A percentile compares a stretch with the other conserved stretches of the same genome.
Conservation (phyloP, 2,113 vertebrate species). For the Cololabis saira region DNA sequence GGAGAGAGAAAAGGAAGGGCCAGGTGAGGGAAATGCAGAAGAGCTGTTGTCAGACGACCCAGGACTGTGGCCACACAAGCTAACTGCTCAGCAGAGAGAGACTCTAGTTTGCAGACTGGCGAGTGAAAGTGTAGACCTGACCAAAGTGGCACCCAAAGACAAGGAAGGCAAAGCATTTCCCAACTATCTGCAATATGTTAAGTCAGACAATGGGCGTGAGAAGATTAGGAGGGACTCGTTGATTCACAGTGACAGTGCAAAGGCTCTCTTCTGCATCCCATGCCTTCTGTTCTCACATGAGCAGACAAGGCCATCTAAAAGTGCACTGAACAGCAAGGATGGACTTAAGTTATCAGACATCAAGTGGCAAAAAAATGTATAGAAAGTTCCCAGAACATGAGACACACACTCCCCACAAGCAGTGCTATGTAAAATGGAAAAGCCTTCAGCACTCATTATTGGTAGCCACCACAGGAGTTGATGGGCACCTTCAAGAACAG, state of each 20-base stretch:
- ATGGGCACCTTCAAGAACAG: not conserved
- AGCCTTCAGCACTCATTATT: not conserved
- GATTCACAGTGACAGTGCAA: conserved; percentile 1
- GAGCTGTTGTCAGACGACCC: conserved; percentile 5
- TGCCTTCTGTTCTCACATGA: conserved; percentile 5
- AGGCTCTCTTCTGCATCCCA: conserved; percentile 2
- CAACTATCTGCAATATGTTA: not conserved
- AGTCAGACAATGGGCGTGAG: not conserved
- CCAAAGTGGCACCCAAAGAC: conserved; percentile 3
- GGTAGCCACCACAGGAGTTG: not conserved
- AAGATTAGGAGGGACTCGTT: not conserved
- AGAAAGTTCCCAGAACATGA: conserved; percentile 1
- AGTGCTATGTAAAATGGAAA: not conserved
- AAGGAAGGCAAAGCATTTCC: not conserved
- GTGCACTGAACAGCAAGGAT: conserved; percentile 9
- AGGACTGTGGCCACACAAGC: conserved; percentile 7
- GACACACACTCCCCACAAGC: not conserved
- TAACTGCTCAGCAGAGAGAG: conserved; percentile 11
- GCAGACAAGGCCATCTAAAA: not conserved
- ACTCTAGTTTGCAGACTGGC: not conserved
- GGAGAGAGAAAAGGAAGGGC: not conserved
- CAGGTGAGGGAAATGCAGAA: conserved; percentile 1
- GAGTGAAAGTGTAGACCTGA: not conserved
- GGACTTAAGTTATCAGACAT: not conserved
- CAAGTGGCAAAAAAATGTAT: not conserved